phyloP scores from a whole-genome alignment of 2,113 vertebrate species.

The Eulemur macaco region DNA sequence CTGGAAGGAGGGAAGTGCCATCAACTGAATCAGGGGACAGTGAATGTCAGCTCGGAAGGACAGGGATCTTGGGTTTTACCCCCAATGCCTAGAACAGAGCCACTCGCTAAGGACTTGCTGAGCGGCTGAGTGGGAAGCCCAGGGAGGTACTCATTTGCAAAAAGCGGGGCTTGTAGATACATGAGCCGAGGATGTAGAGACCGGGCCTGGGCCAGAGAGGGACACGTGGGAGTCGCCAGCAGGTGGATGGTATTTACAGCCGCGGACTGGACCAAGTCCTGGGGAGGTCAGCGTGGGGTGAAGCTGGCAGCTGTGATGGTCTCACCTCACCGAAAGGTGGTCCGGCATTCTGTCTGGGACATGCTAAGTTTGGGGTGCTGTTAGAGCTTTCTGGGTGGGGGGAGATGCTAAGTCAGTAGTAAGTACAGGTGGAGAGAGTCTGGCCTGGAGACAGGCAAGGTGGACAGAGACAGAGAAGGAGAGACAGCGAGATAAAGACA shows the following conservation, averaged over 20 bases:
- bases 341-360: not conserved
- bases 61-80: not conserved
- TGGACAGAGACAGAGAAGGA: not conserved
- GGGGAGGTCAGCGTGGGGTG: not conserved
- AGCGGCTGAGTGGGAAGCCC: not conserved
- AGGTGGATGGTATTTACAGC: not conserved
- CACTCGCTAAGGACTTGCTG: not conserved
- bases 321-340: not conserved
- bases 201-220: not conserved
- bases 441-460: not conserved
- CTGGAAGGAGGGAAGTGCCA: not conserved
- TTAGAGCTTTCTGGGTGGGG: not conserved
- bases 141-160: not conserved
- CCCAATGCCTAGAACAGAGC: not conserved
- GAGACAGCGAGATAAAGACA: not conserved
- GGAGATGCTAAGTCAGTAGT: not conserved
- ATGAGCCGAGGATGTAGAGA: not conserved
- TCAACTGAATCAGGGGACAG: not conserved
- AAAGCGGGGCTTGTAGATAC: not conserved
- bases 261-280: not conserved
- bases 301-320: not conserved
- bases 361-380: not conserved
- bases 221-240: not conserved
- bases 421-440: not conserved
- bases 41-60: not conserved